Evolutionary conservation across 2,888 invertebrate species (phyloP).

Genomic region (Leistus spinibarbis): DNA sequence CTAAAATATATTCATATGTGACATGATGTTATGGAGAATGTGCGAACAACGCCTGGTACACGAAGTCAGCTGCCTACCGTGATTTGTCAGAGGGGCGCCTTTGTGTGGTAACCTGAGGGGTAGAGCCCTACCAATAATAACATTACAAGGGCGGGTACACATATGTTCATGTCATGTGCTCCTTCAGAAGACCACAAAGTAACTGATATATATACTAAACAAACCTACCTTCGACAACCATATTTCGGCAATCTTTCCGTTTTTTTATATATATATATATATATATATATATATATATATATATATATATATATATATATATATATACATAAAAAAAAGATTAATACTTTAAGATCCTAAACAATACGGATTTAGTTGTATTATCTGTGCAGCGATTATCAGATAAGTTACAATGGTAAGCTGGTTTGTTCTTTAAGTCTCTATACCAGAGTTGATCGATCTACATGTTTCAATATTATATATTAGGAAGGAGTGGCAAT

Average conservation of each 20-base stretch:
- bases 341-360: neutral
- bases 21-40: neutral
- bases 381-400: neutral
- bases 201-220: too few relatives aligned
- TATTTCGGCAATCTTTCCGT: neutral
- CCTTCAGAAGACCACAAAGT: neutral
- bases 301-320: neutral
- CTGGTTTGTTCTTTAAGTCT: neutral
- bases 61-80: slow-evolving; percentile 43
- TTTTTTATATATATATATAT: neutral
- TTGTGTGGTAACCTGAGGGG: slow-evolving; percentile 55
- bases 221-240: too few relatives aligned
- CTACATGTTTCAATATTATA: neutral
- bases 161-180: slow-evolving; percentile 2
- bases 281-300: neutral
- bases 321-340: neutral
- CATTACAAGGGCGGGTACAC: slow-evolving; percentile 47
- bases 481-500: neutral
- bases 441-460: neutral
- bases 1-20: neutral
- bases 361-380: neutral
- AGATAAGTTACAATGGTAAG: neutral
- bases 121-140: slow-evolving; percentile 47
- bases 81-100: slow-evolving; percentile 53
- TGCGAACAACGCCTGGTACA: neutral